phyloP scores from a whole-genome alignment of 2,113 vertebrate genomes.

The Daboia siamensis region DNA sequence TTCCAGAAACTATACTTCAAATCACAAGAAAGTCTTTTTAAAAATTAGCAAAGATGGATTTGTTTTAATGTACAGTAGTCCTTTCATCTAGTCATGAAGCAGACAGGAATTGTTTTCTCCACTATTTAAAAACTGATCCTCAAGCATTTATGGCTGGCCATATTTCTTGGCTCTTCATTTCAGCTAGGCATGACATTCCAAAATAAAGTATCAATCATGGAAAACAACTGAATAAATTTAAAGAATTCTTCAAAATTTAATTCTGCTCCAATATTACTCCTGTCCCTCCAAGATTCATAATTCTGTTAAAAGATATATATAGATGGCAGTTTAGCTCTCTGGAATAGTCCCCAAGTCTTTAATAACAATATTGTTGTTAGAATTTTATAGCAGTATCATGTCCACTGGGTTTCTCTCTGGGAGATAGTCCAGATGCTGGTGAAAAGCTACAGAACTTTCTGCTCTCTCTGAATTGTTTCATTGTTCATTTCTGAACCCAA shows the following conservation, averaged over 20 bases:
- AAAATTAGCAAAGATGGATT: background rate
- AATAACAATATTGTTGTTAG: background rate
- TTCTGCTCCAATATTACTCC: background rate
- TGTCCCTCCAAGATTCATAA: background rate
- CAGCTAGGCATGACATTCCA: background rate
- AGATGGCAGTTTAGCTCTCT: background rate
- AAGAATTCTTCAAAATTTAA: background rate
- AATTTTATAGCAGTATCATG: background rate
- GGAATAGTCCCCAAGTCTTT: background rate
- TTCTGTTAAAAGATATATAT: background rate
- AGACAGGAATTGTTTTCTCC: background rate
- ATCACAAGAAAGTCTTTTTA: slow-evolving; percentile 18
- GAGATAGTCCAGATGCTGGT: background rate
- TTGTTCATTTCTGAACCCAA: background rate
- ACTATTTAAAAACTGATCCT: background rate
- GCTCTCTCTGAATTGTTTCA: background rate
- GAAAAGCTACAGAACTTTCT: background rate
- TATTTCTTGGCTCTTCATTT: too few relatives aligned
- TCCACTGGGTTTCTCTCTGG: background rate
- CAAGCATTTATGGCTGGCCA: background rate
- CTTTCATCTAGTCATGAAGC: background rate
- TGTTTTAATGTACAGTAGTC: background rate
- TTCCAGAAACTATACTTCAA: background rate
- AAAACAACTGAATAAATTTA: background rate
- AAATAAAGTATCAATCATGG: background rate